phyloP scores from a whole-genome alignment of 2,113 vertebrate genomes.

The Aptenodytes patagonicus region DNA sequence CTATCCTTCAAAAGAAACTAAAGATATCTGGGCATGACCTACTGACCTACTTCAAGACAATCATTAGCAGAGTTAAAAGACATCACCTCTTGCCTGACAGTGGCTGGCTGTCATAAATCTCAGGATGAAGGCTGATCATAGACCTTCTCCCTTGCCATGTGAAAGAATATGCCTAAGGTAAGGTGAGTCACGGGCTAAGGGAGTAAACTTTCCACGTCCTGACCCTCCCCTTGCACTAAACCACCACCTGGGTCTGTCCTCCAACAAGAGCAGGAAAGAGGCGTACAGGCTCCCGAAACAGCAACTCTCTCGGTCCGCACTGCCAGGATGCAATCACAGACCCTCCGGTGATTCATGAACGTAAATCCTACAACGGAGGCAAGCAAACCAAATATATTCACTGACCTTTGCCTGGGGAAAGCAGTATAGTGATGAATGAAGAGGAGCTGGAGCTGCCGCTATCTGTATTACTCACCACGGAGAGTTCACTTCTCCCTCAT shows the following conservation, averaged over 20 bases:
- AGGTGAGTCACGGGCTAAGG: not conserved
- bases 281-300: not conserved
- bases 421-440: not conserved
- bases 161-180: not conserved
- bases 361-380: not conserved
- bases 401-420: not conserved
- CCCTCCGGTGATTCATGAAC: not conserved
- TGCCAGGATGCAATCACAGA: not conserved
- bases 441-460: not conserved
- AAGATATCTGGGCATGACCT: not conserved
- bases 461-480: conserved; percentile 11
- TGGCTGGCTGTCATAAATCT: not conserved
- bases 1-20: not conserved
- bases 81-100: not conserved
- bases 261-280: not conserved
- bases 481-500: conserved; percentile 20
- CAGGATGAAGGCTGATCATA: not conserved
- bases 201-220: not conserved
- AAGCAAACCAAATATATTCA: not conserved
- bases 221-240: not conserved
- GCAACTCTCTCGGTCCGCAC: not conserved
- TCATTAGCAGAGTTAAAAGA: not conserved
- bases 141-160: not conserved
- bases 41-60: conserved; percentile 31
- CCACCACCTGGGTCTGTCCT: not conserved